Evolutionary conservation across 2,888 invertebrate species (phyloP), one percentile per base, ranked within the genome.

Genomic region (Kuschelorhynchus macadamiae): DNA sequence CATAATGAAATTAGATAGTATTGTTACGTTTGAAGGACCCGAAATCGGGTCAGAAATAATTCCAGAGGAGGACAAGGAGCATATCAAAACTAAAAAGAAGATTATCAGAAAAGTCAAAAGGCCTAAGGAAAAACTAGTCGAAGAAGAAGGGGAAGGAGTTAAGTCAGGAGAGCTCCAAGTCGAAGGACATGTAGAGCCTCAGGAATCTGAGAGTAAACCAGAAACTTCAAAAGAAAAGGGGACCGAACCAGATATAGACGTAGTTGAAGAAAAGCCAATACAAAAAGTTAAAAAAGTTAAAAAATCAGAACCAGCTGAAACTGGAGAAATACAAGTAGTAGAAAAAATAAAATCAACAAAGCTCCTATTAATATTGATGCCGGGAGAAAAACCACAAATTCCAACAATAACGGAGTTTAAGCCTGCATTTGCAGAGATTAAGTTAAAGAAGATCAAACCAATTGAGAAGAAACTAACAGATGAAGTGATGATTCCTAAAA

Each of bases 341-440:
- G 18, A 65, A 64, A 66, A 73, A 32, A 1, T 25, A 12, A 63
- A 63, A 41, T 46, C 55, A 2, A 52, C 18, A 73, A 63, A 73
- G 47, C 50, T 74, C 57, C 49, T 56, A 42, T 74, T 77, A 62
- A 53, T 79, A 74, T 65, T 77, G 68, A 17, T 74, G 25, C 14
- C 74, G 49, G 56, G 59, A 25, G 61, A 72, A 16, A 86, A 87
- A 78, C 82, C 88, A 0, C 87, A 86, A 32, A 86, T 87, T 78
- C 76, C 90, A 7, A 86, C 89, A 81, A 88, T 89, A 64, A 84
- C 86, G 20, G 87, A 90, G 61, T 47, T 69, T 25, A 74, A 86
- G 12, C 88, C 91, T 0, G 88, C 88, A 65, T 89, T 90, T 77
- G 88, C 89, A 63, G 87, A 89, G 80, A 85, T 92, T 1, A 92